These are phyloP conservation scores for Nannoperca australis DNA, from an alignment of 2,797 vertebrate species.

Conservation along the genomic window DNA sequence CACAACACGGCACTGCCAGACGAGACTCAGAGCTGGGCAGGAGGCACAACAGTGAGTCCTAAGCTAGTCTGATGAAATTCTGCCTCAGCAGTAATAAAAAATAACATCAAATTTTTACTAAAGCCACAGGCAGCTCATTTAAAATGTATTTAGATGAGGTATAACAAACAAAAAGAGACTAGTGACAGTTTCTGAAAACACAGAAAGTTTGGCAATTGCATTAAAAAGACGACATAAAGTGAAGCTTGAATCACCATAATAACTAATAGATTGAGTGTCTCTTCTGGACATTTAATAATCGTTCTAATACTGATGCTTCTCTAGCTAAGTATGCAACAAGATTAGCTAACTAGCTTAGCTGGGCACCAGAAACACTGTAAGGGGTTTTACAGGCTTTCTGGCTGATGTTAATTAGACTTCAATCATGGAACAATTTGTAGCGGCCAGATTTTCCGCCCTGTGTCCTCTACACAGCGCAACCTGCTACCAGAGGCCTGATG, in stretches of 20 bases:
- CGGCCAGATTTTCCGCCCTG: constrained; percentile 55
- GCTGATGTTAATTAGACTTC: constrained; percentile 63
- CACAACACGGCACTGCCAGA: constrained; percentile 61
- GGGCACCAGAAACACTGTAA: constrained; percentile 39
- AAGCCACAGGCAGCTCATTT: constrained; percentile 57
- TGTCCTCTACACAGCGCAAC: constrained; percentile 35
- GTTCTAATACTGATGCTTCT: constrained; percentile 16
- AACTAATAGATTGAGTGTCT: constrained; percentile 32
- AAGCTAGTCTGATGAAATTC: constrained; percentile 63
- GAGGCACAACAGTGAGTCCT: constrained; percentile 40
- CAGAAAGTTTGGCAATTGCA: constrained; percentile 9
- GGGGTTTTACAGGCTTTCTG: constrained; percentile 48
- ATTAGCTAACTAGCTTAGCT: constrained; percentile 45
- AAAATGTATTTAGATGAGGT: constrained; percentile 61
- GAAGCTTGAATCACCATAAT: constrained; percentile 11
- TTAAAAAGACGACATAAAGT: not conserved
- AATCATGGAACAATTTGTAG: constrained; percentile 55
- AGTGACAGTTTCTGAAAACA: constrained; percentile 29
- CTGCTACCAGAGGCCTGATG: constrained; percentile 48
- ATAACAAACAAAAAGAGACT: constrained; percentile 34
- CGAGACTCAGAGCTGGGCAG: constrained; percentile 55
- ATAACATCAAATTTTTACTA: constrained; percentile 56
- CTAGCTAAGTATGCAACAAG: constrained; percentile 20
- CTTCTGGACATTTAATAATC: constrained; percentile 38
- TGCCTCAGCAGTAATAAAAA: constrained; percentile 43